phyloP scores from a whole-genome alignment of 2,797 vertebrate genomes.

The Microchirus variegatus region DNA sequence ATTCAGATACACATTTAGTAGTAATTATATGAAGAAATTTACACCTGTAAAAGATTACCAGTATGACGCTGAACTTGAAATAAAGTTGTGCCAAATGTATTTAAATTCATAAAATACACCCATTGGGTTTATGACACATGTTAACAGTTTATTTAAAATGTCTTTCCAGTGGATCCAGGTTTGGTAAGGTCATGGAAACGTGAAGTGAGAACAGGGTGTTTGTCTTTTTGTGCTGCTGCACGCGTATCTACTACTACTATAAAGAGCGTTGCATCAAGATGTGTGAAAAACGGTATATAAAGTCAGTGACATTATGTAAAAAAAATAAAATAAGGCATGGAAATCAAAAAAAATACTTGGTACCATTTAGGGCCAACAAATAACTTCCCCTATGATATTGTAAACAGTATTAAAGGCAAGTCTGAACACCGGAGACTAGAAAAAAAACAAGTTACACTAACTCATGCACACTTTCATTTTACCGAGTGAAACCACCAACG shows the following conservation, averaged over 20 bases:
- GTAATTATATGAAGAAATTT: too few species aligned
- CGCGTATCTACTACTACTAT: too few species aligned
- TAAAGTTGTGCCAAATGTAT: too few species aligned
- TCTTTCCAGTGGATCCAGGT: neutral
- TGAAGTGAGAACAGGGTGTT: neutral
- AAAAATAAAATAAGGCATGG: neutral
- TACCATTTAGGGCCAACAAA: neutral
- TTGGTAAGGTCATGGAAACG: neutral
- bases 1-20: too few species aligned
- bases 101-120: neutral
- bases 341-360: conserved; percentile 1
- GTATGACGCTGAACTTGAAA: neutral
- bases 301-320: neutral
- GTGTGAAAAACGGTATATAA: neutral
- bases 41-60: too few species aligned
- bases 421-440: too few species aligned
- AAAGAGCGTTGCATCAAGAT: neutral
- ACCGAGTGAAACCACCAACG: too few species aligned
- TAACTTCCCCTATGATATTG: neutral
- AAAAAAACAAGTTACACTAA: too few species aligned
- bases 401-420: neutral
- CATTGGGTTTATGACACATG: neutral
- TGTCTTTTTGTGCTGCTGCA: neutral
- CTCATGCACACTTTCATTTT: too few species aligned
- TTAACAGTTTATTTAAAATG: conserved; percentile 23